A percentile compares a stretch with the other conserved stretches of the same genome.
phyloP scores from a whole-genome alignment of 2,113 vertebrate genomes.

The Scatophagus argus region DNA sequence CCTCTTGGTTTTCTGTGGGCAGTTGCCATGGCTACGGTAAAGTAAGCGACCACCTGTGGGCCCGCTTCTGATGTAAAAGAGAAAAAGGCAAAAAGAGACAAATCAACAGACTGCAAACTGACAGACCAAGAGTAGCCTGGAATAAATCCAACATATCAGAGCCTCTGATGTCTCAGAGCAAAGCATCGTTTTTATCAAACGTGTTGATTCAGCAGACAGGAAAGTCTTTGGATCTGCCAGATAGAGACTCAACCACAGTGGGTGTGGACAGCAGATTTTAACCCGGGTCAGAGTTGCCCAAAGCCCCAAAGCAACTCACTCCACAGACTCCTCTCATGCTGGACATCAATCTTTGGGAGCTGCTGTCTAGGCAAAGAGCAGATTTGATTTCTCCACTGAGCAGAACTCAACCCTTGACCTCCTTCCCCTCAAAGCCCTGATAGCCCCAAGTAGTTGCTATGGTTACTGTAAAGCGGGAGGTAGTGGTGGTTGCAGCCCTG shows the following conservation, averaged over 20 bases:
- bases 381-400: slow-evolving; percentile 78
- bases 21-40: slow-evolving; percentile 78
- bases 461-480: slow-evolving; percentile 70
- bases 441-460: slow-evolving; percentile 76
- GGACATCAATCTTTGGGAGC: slow-evolving; percentile 75
- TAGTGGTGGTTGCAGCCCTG: slow-evolving; percentile 40
- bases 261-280: slow-evolving; percentile 55
- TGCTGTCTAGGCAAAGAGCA: slow-evolving; percentile 75
- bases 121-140: slow-evolving; percentile 63
- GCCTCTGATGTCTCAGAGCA: slow-evolving; percentile 60
- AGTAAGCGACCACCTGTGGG: slow-evolving; percentile 81
- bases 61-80: slow-evolving; percentile 70
- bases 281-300: slow-evolving; percentile 58
- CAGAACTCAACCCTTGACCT: slow-evolving; percentile 77
- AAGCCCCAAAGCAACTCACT: slow-evolving; percentile 43
- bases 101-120: slow-evolving; percentile 71
- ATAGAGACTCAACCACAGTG: slow-evolving; percentile 40
- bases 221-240: slow-evolving; percentile 51
- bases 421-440: slow-evolving; percentile 60
- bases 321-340: slow-evolving; percentile 61
- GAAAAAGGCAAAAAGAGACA: slow-evolving; percentile 54
- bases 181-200: too few relatives aligned
- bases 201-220: slow-evolving; percentile 62
- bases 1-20: slow-evolving; percentile 64
- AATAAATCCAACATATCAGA: slow-evolving; percentile 66